phyloP scores from a whole-genome alignment of 1,140 invertebrate species.

The Sinella curviseta region DNA sequence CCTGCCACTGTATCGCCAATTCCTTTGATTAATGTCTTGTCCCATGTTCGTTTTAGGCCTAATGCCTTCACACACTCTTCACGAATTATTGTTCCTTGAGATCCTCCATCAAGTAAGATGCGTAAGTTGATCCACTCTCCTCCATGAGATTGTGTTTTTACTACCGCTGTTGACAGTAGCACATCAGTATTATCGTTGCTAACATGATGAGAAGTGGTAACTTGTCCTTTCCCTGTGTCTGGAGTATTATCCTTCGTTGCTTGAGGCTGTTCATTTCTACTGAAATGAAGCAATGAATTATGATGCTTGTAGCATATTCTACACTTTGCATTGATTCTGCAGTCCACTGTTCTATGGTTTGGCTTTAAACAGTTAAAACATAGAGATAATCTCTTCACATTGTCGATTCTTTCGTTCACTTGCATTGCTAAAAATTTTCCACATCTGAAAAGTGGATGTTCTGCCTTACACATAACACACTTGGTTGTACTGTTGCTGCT shows the following conservation, averaged over 20 bases:
- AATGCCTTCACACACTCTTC: not conserved
- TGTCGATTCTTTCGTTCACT: not conserved
- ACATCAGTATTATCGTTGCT: not conserved
- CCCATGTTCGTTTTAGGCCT: not conserved
- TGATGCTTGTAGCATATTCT: not conserved
- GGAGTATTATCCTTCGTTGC: not conserved
- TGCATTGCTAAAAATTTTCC: not conserved
- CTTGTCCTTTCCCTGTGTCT: not conserved
- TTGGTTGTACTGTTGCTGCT: conserved; percentile 12
- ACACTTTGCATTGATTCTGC: not conserved
- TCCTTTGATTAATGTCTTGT: not conserved
- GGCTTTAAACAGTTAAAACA: not conserved
- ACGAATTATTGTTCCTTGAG: not conserved
- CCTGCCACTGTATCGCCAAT: not conserved
- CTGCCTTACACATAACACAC: not conserved
- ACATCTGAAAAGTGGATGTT: conserved; percentile 8
- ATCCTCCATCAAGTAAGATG: not conserved
- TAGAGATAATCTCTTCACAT: not conserved
- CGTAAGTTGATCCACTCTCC: not conserved
- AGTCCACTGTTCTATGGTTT: not conserved
- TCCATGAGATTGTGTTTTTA: not conserved
- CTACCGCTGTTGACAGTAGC: not conserved
- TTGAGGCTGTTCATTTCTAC: no score
- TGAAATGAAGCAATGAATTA: conserved; percentile 1
- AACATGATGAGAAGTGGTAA: not conserved